Conservation (phyloP, 1,140 invertebrate species). For the roundworm (Caenorhabditis elegans) region DNA sequence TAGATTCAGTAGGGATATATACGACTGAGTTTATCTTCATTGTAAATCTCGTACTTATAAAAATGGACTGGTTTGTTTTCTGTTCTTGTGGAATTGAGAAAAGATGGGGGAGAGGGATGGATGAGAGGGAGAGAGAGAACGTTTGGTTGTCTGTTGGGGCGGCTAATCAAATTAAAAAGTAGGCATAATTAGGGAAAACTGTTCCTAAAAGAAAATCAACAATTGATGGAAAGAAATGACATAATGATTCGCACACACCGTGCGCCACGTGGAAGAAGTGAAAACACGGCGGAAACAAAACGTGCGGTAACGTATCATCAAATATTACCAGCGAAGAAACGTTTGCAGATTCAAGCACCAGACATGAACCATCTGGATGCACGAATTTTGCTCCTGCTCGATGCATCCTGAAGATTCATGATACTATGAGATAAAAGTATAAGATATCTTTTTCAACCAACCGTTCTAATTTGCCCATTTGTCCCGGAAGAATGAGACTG, state of each 20-base stretch:
- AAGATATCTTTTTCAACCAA: neutral
- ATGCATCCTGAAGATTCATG: neutral
- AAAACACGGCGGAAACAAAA: conserved; percentile 2
- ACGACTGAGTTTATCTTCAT: conserved; percentile 22
- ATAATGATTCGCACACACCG: conserved; percentile 14
- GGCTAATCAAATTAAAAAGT: conserved; percentile 25
- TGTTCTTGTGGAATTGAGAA: conserved; percentile 11
- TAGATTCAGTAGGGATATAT: conserved; percentile 18
- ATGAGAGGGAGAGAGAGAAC: neutral
- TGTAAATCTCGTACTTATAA: conserved; percentile 23
- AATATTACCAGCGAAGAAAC: conserved; percentile 12
- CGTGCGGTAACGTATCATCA: conserved; percentile 5
- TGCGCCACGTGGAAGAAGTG: conserved; percentile 9
- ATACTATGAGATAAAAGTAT: no score
- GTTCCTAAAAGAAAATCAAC: conserved; percentile 29
- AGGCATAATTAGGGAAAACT: conserved; percentile 26
- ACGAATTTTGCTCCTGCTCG: conserved; percentile 21
- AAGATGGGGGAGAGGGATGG: neutral
- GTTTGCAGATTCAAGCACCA: neutral
- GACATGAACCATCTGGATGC: neutral
- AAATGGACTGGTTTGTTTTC: conserved; percentile 26
- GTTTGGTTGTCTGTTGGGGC: neutral
- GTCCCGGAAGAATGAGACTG: neutral
- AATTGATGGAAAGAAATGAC: conserved; percentile 17
- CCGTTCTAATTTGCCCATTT: neutral